A percentile compares a stretch with the other conserved stretches of the same genome.
Conservation (phyloP, 92 coral and sea anemone genomes). For the Anthopleura xanthogrammica region DNA sequence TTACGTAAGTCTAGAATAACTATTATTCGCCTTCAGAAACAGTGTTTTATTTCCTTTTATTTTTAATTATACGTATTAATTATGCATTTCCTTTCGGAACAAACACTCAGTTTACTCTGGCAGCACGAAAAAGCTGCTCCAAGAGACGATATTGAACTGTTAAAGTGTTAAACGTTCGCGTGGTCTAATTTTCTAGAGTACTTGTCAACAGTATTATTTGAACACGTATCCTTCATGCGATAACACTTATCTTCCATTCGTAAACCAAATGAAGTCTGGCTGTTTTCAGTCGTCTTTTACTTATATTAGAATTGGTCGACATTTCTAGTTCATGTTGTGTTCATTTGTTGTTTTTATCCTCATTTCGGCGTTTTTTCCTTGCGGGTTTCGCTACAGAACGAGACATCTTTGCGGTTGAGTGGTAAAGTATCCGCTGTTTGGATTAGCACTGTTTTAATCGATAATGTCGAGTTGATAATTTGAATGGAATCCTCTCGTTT, state of each 20-base stretch:
- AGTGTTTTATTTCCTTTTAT: not conserved
- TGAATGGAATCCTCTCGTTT: not conserved
- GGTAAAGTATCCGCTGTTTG: not conserved
- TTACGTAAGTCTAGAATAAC: not conserved
- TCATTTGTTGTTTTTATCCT: not conserved
- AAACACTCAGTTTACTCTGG: not conserved
- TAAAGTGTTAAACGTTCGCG: conserved; percentile 15
- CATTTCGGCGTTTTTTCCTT: not conserved
- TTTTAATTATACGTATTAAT: not conserved
- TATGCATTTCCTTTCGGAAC: conserved; percentile 8
- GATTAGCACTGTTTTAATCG: not conserved
- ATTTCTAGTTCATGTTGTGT: not conserved
- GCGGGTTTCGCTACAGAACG: not conserved
- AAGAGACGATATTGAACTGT: not conserved
- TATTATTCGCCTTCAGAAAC: not conserved
- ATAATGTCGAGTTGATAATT: conserved; percentile 1
- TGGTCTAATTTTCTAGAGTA: conserved; percentile 6
- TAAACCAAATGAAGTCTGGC: not conserved
- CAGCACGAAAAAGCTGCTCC: not conserved
- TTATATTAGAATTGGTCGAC: not conserved
- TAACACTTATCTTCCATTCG: not conserved
- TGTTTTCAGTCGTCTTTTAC: not conserved
- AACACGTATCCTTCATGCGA: conserved; percentile 1
- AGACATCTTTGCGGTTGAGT: not conserved
- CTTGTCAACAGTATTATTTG: conserved; percentile 27